Conservation (phyloP, 2,113 vertebrate species). For the Dipodomys stephensi region DNA sequence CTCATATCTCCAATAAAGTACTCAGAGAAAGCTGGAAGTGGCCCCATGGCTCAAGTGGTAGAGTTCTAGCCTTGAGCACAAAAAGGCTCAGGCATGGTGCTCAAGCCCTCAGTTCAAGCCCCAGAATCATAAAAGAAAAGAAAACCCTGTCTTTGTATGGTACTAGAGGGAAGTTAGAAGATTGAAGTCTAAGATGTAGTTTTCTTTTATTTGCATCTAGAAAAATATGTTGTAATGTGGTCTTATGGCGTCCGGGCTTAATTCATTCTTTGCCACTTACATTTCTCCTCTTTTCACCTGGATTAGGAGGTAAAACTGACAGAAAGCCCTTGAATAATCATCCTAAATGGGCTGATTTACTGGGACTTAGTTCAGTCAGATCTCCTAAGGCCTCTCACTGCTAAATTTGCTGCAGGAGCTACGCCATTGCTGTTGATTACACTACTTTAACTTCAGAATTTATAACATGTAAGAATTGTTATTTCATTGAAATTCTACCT, state of each 20-base stretch:
- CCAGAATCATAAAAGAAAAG: background rate
- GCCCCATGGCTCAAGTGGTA: no score
- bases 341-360: conserved; percentile 43
- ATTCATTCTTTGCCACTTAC: background rate
- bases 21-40: background rate
- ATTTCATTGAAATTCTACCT: conserved; percentile 55
- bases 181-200: conserved; percentile 85
- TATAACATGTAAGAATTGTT: background rate
- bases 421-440: conserved; percentile 56
- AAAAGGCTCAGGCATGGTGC: no score
- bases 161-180: conserved; percentile 76
- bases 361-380: conserved; percentile 23
- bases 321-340: conserved; percentile 45
- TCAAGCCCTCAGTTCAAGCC: background rate
- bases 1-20: no score
- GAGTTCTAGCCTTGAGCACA: no score
- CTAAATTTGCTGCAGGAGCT: conserved; percentile 50
- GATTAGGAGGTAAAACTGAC: conserved; percentile 40
- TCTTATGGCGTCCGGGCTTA: background rate
- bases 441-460: conserved; percentile 36
- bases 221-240: background rate
- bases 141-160: conserved; percentile 43
- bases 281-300: conserved; percentile 53
- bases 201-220: conserved; percentile 73
- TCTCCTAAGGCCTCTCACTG: conserved; percentile 44